Evolutionary conservation across 2,113 vertebrate genomes (phyloP).

Genomic region (Labeo catla): DNA sequence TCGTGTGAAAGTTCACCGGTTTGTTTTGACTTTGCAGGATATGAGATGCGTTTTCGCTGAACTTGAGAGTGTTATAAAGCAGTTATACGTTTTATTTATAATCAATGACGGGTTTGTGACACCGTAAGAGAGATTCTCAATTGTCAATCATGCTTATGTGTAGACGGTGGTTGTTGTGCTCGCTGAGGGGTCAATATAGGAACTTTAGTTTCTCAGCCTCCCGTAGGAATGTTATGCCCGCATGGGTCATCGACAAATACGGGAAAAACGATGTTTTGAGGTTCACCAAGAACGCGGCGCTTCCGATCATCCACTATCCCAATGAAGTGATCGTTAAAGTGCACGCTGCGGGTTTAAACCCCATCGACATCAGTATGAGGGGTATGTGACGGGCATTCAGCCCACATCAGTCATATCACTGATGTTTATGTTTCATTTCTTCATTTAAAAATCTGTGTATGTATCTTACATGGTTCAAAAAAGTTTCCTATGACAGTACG

Average conservation of each 20-base stretch:
- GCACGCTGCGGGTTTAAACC: conserved; percentile 89
- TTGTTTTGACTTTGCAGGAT: conserved; percentile 34
- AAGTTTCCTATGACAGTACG: neutral
- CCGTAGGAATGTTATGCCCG: conserved; percentile 80
- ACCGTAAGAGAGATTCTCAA: neutral
- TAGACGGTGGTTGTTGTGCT: conserved; percentile 39
- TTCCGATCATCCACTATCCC: conserved; percentile 87
- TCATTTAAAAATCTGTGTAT: neutral
- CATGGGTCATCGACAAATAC: conserved; percentile 94
- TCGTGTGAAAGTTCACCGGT: conserved; percentile 29
- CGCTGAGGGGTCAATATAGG: conserved; percentile 43
- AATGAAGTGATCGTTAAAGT: conserved; percentile 95
- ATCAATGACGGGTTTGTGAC: neutral
- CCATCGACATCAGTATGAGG: conserved; percentile 94
- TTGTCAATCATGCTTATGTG: conserved; percentile 59
- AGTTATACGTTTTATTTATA: neutral
- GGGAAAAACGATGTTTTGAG: conserved; percentile 87
- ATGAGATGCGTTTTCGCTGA: conserved; percentile 53
- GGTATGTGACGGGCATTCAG: conserved; percentile 78
- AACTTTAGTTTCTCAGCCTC: conserved; percentile 69
- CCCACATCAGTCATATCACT: neutral
- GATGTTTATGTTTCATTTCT: neutral
- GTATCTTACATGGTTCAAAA: neutral
- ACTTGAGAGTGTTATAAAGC: neutral
- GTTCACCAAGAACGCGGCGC: conserved; percentile 80